A percentile compares a stretch with the other conserved stretches of the same genome.
Evolutionary conservation across 2,888 invertebrate species (phyloP).

Genomic region (Acronicta alni): DNA sequence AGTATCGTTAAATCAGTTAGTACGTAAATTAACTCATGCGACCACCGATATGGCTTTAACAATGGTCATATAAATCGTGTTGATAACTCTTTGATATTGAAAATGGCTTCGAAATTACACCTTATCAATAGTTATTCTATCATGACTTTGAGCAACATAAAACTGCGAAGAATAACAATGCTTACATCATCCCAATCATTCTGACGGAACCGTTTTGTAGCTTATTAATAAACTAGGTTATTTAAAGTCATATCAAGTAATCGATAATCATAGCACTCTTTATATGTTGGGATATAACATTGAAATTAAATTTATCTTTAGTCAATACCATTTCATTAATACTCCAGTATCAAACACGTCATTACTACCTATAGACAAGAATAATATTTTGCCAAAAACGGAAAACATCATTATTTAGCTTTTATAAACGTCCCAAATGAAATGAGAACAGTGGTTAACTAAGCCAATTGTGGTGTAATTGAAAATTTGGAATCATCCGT

Average conservation of each 20-base stretch:
- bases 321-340: constrained; percentile 6
- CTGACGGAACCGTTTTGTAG: not conserved
- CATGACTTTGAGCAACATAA: not conserved
- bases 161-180: not conserved
- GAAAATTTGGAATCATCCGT: constrained; percentile 60
- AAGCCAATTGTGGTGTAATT: constrained; percentile 80
- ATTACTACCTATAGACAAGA: constrained; percentile 31
- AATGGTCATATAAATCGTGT: not conserved
- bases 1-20: not conserved
- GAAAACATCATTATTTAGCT: constrained; percentile 52
- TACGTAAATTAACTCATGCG: too few species aligned
- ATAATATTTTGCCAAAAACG: constrained; percentile 26
- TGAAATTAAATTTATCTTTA: not conserved
- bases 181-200: not conserved
- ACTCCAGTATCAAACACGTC: constrained; percentile 18
- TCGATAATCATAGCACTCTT: not conserved
- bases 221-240: not conserved
- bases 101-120: not conserved
- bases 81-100: not conserved
- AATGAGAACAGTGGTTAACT: constrained; percentile 79
- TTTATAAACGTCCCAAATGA: constrained; percentile 42
- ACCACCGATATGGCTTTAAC: too few species aligned
- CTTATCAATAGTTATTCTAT: not conserved
- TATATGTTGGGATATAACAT: not conserved
- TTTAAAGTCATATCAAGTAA: not conserved